Percentiles rank a stretch among this genome's conserved stretches.
These are phyloP conservation scores for Trisateles emortualis DNA, from an alignment of 2,888 invertebrate species.

Conservation along the genomic window DNA sequence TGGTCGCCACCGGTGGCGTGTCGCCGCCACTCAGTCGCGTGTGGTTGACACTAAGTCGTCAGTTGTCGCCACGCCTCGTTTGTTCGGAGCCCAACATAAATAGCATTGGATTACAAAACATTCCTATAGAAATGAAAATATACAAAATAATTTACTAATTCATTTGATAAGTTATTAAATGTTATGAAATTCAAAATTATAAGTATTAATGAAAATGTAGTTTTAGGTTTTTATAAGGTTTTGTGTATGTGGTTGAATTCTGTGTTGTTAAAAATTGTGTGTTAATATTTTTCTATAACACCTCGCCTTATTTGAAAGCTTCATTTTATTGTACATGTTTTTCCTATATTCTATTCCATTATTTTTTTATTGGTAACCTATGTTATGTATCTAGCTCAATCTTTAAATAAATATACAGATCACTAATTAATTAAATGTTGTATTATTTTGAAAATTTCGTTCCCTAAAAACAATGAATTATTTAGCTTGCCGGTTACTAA, in stretches of 20 bases:
- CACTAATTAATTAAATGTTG: slow-evolving; percentile 34
- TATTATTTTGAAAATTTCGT: slow-evolving; percentile 5
- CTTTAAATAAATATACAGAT: slow-evolving; percentile 47
- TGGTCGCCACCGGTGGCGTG: too few relatives aligned
- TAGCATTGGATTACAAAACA: slow-evolving; percentile 57
- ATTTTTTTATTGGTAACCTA: slow-evolving; percentile 37
- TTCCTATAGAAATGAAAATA: slow-evolving; percentile 55
- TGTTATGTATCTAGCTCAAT: slow-evolving; percentile 50
- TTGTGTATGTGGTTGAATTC: slow-evolving; percentile 68
- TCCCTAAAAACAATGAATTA: background rate
- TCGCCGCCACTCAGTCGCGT: too few relatives aligned
- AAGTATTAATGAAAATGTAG: slow-evolving; percentile 46
- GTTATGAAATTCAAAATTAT: slow-evolving; percentile 50
- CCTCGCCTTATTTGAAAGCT: slow-evolving; percentile 32
- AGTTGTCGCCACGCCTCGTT: too few relatives aligned
- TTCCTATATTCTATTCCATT: slow-evolving; percentile 18
- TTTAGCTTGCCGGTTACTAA: background rate
- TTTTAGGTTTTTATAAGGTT: slow-evolving; percentile 56
- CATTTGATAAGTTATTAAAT: slow-evolving; percentile 37
- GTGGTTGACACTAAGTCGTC: too few relatives aligned
- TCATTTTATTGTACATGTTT: slow-evolving; percentile 25
- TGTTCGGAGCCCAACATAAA: too few relatives aligned
- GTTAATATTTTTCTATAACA: slow-evolving; percentile 52
- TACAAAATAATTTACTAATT: slow-evolving; percentile 29
- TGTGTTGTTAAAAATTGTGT: slow-evolving; percentile 67